These are phyloP conservation scores for Cataglyphis cursor DNA, from an alignment of 2,888 invertebrate genomes.

Conservation along the genomic window DNA sequence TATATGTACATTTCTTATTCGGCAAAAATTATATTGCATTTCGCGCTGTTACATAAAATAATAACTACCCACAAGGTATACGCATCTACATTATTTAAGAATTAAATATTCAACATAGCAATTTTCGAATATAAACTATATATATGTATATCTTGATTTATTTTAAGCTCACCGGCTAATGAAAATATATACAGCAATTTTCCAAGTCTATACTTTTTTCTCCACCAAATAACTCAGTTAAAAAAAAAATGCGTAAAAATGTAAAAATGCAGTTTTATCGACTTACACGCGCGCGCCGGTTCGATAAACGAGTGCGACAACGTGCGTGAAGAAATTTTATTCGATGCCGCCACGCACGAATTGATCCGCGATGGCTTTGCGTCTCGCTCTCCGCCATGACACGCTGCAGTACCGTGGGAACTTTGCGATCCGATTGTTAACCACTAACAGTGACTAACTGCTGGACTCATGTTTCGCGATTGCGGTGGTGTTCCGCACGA, in stretches of 20 bases:
- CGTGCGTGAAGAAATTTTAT: constrained; percentile 46
- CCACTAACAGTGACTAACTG: constrained; percentile 54
- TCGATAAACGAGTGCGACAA: constrained; percentile 36
- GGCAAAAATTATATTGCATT: background rate
- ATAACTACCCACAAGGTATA: background rate
- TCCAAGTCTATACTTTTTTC: background rate
- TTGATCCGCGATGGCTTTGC: constrained; percentile 46
- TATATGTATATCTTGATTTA: background rate
- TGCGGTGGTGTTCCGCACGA: constrained; percentile 40
- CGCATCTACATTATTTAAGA: background rate
- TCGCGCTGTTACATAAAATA: background rate
- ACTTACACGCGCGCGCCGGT: background rate
- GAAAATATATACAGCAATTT: background rate
- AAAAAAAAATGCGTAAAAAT: background rate
- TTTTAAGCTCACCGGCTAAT: background rate
- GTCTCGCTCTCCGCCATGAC: constrained; percentile 34
- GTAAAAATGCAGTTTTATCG: background rate
- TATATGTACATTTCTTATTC: background rate
- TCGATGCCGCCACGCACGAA: constrained; percentile 36
- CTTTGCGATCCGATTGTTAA: constrained; percentile 53
- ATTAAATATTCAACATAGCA: background rate
- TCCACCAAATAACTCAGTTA: background rate
- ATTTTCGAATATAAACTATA: background rate
- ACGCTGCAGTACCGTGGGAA: constrained; percentile 35
- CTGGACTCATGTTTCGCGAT: constrained; percentile 54